Base-by-base conservation (phyloP, 64 coral and sea anemone species). In the Porites lutea region DNA sequence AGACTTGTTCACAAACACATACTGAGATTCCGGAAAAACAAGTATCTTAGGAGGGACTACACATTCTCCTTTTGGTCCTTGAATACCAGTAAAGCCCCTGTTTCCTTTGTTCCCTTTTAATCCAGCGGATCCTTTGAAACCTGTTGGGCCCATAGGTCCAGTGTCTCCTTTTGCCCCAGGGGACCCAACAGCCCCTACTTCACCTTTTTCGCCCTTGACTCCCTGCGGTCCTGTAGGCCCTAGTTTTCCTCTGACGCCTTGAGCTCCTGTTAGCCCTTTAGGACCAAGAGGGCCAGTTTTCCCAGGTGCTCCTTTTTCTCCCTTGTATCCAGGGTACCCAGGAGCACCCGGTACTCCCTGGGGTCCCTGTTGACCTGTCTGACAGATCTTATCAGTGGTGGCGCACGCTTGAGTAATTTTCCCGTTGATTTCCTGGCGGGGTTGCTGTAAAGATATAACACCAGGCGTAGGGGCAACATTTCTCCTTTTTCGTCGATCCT, bases 11-110 rank as follows among this genome's bases (percentile, higher is more conserved):
- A 80, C 4, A 45, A 46, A 61, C 7, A 80, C 78, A 4, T 37
- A 16, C 78, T 44, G 55, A 3, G 23, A 80, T 27, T 58, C 21
- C 43, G 78, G 78, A 61, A 80, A 80, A 4, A 61, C 51, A 43
- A 13, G 0, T 4, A 80, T 61, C 27, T 60, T 80, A 15, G 78
- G 54, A 13, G 23, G 43, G 13, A 80, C 20, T 45, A 61, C 11
- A 60, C 55, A 58, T 4, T 80, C 53, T 62, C 78, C 78, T 80
- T 80, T 80, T 45, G 78, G 54, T 13, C 78, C 78, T 13, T 46
- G 53, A 23, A 80, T 20, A 14, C 78, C 78, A n/a, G 13, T 55
- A 15, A 22, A 55, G 22, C 78, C 78, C 27, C 22, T 80, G 19
- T 6, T 44, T 8, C 82, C 82, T 37, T 48, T 71, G 45, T 20